These are phyloP conservation scores for Aporrectodea caliginosa DNA, from an alignment of 1,140 invertebrate genomes.

Conservation along the genomic window DNA sequence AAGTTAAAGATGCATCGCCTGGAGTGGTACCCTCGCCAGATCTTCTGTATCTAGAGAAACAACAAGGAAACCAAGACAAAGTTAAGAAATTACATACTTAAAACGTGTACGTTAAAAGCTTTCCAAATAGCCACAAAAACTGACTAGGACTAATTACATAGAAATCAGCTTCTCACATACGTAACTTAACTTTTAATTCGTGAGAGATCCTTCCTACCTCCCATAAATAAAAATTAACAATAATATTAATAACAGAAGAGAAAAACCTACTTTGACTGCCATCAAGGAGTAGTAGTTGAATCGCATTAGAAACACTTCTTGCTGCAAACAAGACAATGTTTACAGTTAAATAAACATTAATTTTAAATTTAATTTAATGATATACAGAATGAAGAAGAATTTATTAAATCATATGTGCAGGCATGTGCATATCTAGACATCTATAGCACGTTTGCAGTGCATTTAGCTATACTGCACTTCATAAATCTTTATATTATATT, in stretches of 20 bases:
- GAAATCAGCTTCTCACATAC: neutral
- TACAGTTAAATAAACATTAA: neutral
- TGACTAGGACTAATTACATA: neutral
- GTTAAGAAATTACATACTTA: neutral
- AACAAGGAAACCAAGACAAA: constrained; percentile 6
- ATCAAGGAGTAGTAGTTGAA: neutral
- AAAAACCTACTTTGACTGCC: neutral
- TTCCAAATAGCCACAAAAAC: neutral
- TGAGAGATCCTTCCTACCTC: neutral
- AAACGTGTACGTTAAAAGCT: neutral
- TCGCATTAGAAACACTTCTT: neutral
- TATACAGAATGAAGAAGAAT: neutral
- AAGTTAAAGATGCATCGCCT: constrained; percentile 56
- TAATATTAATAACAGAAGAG: neutral
- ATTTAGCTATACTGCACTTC: neutral
- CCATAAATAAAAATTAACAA: neutral
- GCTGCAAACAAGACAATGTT: neutral
- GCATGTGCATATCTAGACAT: neutral
- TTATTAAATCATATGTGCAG: neutral
- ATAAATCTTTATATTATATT: neutral
- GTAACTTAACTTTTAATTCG: neutral
- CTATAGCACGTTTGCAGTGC: neutral
- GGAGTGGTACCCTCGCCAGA: constrained; percentile 54
- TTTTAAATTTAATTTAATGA: too few relatives aligned
- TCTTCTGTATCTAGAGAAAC: constrained; percentile 50